phyloP scores from a whole-genome alignment of 1,140 invertebrate genomes.

The Nasonia vitripennis region DNA sequence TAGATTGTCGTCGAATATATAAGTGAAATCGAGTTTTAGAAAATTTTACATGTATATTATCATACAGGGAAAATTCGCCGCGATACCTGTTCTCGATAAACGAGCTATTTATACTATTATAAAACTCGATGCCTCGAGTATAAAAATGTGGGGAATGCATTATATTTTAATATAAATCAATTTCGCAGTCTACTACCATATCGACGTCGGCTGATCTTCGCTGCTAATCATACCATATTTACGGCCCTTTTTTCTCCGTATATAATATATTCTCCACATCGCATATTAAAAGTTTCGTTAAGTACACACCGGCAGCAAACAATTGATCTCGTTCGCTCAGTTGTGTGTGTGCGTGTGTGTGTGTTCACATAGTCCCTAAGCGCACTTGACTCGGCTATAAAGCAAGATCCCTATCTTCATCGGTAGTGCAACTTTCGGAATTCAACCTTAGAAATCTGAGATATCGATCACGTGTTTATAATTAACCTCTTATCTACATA shows the following conservation, averaged over 20 bases:
- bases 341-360: too few relatives aligned
- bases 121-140: not conserved
- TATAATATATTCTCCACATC: not conserved
- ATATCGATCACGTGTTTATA: conserved; percentile 24
- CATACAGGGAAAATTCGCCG: not conserved
- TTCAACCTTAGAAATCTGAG: conserved; percentile 41
- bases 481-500: conserved; percentile 3
- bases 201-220: not conserved
- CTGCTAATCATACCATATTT: not conserved
- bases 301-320: conserved; percentile 7
- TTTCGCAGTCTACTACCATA: not conserved
- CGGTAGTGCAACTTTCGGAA: conserved; percentile 27
- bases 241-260: not conserved
- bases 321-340: conserved; percentile 22
- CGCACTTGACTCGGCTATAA: conserved; percentile 18
- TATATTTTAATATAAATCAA: not conserved
- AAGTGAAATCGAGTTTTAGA: conserved; percentile 1
- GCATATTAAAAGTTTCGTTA: not conserved
- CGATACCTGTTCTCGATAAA: not conserved
- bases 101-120: not conserved
- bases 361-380: not conserved
- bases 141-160: not conserved
- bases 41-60: not conserved
- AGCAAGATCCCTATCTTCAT: conserved; percentile 12
- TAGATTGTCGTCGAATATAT: not conserved